phyloP scores from a whole-genome alignment of 2,113 vertebrate genomes.

The Stigmatopora nigra region DNA sequence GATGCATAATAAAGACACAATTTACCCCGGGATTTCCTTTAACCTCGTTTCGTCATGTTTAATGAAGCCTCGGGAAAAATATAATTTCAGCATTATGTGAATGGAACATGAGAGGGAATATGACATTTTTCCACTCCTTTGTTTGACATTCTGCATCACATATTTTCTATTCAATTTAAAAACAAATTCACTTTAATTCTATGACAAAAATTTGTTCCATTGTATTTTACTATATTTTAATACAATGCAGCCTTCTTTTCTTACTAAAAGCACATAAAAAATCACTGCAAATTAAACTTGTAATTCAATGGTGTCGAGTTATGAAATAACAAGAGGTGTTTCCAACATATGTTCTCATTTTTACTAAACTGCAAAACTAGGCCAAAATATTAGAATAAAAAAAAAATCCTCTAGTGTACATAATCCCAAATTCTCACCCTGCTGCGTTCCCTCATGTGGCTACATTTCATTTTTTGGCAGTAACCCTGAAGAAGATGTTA shows the following conservation, averaged over 20 bases:
- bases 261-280: too few species aligned
- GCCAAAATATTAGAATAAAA: neutral
- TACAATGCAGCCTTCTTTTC: too few species aligned
- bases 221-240: too few species aligned
- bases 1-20: neutral
- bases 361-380: neutral
- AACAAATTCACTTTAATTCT: neutral
- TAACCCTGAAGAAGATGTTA: constrained; percentile 15
- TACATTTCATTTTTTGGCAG: constrained; percentile 21
- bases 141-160: neutral
- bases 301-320: neutral
- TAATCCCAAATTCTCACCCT: neutral
- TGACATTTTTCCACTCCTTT: neutral
- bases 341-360: neutral
- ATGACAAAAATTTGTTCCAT: too few species aligned
- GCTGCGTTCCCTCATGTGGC: constrained; percentile 7
- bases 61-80: neutral
- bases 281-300: neutral
- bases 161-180: neutral
- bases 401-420: neutral
- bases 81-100: neutral
- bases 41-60: neutral
- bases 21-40: neutral
- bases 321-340: neutral
- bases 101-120: neutral